These are phyloP conservation scores for Molossus alvarezi DNA, from an alignment of 2,797 vertebrate species.

Conservation along the genomic window DNA sequence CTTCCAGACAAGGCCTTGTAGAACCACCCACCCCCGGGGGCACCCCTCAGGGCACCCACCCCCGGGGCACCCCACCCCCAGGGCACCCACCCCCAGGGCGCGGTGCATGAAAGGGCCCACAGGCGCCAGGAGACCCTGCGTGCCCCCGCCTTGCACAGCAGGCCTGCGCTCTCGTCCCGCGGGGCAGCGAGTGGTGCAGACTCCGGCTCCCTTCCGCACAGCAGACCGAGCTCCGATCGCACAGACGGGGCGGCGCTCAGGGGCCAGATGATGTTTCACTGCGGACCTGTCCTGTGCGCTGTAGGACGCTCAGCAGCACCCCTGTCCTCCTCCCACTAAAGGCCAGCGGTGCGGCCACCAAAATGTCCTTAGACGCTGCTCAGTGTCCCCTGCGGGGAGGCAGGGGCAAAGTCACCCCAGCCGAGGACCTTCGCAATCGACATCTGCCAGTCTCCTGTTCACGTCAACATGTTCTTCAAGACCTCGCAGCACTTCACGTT, in stretches of 20 bases:
- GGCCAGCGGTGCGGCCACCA: background rate
- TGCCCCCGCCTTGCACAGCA: too few species aligned
- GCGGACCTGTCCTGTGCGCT: rapidly evolving
- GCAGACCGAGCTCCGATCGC: too few species aligned
- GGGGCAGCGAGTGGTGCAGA: too few species aligned
- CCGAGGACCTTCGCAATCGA: background rate
- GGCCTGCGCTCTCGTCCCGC: too few species aligned
- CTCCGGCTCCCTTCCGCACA: too few species aligned
- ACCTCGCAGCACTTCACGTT: background rate
- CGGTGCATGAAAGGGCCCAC: rapidly evolving
- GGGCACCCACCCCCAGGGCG: too few species aligned
- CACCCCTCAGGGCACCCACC: too few species aligned
- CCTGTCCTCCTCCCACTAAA: background rate
- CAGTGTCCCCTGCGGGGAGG: background rate
- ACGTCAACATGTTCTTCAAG: background rate
- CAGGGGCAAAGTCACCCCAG: rapidly evolving
- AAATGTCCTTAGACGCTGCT: background rate
- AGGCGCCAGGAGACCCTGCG: too few species aligned
- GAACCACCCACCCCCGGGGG: background rate
- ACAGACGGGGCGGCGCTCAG: too few species aligned
- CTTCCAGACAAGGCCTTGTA: background rate
- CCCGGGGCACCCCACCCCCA: too few species aligned
- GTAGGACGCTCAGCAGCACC: too few species aligned
- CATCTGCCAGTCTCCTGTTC: background rate
- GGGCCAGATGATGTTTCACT: rapidly evolving